A percentile compares a stretch with the other conserved stretches of the same genome.
These are phyloP conservation scores for Scleropages formosus DNA, from an alignment of 2,797 vertebrate species.

Conservation along the genomic window DNA sequence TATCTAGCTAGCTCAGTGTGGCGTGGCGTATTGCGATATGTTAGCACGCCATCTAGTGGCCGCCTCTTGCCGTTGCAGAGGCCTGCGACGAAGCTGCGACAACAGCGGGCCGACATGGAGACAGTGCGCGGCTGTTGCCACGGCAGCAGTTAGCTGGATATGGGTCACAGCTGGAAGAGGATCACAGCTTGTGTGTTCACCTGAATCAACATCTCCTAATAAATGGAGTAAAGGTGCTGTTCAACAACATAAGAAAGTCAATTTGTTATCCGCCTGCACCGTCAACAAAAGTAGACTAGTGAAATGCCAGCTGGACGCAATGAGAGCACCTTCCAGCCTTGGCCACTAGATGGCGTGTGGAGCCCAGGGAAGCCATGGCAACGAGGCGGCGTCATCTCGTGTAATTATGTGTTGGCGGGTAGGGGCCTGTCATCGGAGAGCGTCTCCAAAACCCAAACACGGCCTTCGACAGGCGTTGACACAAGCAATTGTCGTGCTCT, in stretches of 20 bases:
- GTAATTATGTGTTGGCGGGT: constrained; percentile 63
- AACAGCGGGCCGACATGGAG: no score
- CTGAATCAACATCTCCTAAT: constrained; percentile 54
- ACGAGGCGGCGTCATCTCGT: constrained; percentile 51
- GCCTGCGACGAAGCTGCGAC: constrained; percentile 26
- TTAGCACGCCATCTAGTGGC: constrained; percentile 68
- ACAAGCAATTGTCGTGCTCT: no score
- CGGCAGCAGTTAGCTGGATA: constrained; percentile 58
- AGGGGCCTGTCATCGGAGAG: constrained; percentile 51
- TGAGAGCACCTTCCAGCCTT: no score
- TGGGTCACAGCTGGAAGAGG: constrained; percentile 59
- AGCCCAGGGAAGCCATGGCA: constrained; percentile 43
- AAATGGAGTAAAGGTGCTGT: neutral
- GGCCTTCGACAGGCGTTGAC: constrained; percentile 40
- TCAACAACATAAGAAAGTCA: neutral
- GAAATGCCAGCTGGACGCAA: no score
- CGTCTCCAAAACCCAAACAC: constrained; percentile 50
- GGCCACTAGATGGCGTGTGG: constrained; percentile 73
- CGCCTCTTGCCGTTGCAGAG: constrained; percentile 34
- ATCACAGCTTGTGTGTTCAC: constrained; percentile 51
- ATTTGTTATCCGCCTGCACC: no score
- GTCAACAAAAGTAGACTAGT: no score
- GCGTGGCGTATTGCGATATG: constrained; percentile 17
- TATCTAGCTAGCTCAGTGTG: no score
- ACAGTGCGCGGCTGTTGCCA: constrained; percentile 31